Base-by-base conservation (phyloP, 1,140 invertebrate genomes). In the Teleogryllus occipitalis region DNA sequence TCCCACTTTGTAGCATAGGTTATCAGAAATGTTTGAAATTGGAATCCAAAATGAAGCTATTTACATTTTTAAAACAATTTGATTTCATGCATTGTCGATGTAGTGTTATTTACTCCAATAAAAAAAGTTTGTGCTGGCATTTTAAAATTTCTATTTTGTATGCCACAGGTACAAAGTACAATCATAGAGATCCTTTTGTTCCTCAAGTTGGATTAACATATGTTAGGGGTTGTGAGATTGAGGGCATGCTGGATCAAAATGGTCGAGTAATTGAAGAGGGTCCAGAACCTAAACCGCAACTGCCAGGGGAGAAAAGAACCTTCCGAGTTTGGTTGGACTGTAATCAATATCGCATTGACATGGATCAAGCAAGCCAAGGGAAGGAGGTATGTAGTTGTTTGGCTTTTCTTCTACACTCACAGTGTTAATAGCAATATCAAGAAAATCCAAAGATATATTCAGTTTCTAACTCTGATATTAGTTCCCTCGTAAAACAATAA, bases 231-330 rank as follows among this genome's bases (percentile, higher is more conserved):
- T 99, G 98, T 88, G 98, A 99, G 87, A 93, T 99, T 39, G 98
- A 99, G 87, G 98, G 98, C 18, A 97, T 99, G 95, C 86, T 99
- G n/a, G 97, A 99, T 86, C 92, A 93, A 22, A 95, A 95, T 82
- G 98, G 98, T 0, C 91, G 97, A 82, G 94, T 99, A 3, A 98
- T 99, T 79, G 98, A 99, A 87, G 98, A 99, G 87, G 96, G 95
- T 0, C 94, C 96, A 0, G 96, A 98, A 82, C 96, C 96, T 1
- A 89, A 92, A 81, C 96, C 96, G 0, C 88, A 92, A 81, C 86
- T 99, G 74, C 91, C 93, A 0, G 97, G 97, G 0, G 97, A 99
- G 83, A 90, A 91, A 12, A 89, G 98, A 81, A 98, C 96, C 0
- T 99, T 95, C 85, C 88, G 98, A 65, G 94, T 99, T 2, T 94